Base-by-base conservation (phyloP, 2,113 vertebrate genomes). In the Orthonyx spaldingii region DNA sequence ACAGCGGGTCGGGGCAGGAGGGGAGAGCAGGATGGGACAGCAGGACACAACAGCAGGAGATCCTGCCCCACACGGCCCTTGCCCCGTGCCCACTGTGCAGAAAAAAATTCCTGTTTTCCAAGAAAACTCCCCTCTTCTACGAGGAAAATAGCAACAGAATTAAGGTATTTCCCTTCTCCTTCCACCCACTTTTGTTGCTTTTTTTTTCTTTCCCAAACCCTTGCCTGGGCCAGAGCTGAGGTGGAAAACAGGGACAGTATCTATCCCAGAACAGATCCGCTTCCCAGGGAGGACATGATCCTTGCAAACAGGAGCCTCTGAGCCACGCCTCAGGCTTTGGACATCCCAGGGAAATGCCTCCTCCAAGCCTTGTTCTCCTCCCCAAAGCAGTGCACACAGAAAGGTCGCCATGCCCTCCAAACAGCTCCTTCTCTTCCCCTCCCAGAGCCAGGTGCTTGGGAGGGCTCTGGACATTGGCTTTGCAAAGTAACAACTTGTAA, bases 251-350 rank as follows among this genome's bases (percentile, higher is more conserved):
- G 39, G 9, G 30, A 22, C 46, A 32, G 0, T 1, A 4, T 7
- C 30, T 5, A 2, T 2, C 22, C 47, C 6, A 8, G 26, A 3
- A 9, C 5, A 23, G 16, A 23, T 53, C 24, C 24, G 44, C n/a
- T 30, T 41, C 11, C 49, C 7, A 1, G 6, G 1, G 22, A 60
- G n/a, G 24, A 44, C 28, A 30, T 0, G 1, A 26, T 20, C 33
- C 28, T n/a, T 7, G 46, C 39, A 4, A 13, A 6, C 7, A 7
- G 44, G 8, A 33, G 27, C 5, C 20, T 41, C 27, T 1, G 0
- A 2, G 13, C 16, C 28, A 2, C 3, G 1, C 1, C 5, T 2
- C 24, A 10, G 7, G 37, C 56, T 49, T 4, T 16, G 3, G 6
- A 8, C 46, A 33, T 6, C 7, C 8, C 33, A 7, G 9, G 7